A percentile compares a stretch with the other conserved stretches of the same genome.
Conservation (phyloP, 2,797 vertebrate species). For the Syndactyla subalaris region DNA sequence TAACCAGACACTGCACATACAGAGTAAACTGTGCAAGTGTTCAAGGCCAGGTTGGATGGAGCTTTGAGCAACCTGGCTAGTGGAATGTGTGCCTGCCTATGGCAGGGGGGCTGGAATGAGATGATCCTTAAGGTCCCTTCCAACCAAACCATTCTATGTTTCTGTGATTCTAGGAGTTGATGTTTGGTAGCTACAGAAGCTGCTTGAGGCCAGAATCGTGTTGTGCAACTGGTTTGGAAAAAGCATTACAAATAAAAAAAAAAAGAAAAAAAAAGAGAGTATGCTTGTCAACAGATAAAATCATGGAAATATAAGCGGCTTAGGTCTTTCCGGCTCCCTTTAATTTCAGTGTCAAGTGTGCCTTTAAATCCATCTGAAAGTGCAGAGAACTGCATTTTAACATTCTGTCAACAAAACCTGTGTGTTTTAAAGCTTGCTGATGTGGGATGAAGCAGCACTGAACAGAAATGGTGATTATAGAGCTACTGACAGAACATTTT, state of each 20-base stretch:
- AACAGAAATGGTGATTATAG: conserved; percentile 51
- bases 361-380: conserved; percentile 45
- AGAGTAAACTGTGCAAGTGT: background rate
- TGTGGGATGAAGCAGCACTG: conserved; percentile 37
- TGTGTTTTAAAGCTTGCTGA: conserved; percentile 49
- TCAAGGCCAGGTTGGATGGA: background rate
- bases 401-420: background rate
- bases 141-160: background rate
- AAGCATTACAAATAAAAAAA: background rate
- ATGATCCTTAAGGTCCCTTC: background rate
- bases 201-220: conserved; percentile 8
- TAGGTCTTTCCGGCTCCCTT: conserved; percentile 9
- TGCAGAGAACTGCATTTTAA: conserved; percentile 38
- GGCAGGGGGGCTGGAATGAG: background rate
- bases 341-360: background rate
- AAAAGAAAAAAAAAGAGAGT: background rate
- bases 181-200: conserved; percentile 7
- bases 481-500: conserved; percentile 38
- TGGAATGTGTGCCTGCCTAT: background rate
- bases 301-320: background rate
- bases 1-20: background rate
- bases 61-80: background rate
- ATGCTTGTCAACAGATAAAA: conserved; percentile 13
- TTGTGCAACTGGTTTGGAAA: conserved; percentile 41
- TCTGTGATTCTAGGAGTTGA: background rate